A percentile compares a stretch with the other conserved stretches of the same genome.
These are phyloP conservation scores for Eptatretus burgeri DNA, from an alignment of 2,113 vertebrate genomes.

Conservation along the genomic window DNA sequence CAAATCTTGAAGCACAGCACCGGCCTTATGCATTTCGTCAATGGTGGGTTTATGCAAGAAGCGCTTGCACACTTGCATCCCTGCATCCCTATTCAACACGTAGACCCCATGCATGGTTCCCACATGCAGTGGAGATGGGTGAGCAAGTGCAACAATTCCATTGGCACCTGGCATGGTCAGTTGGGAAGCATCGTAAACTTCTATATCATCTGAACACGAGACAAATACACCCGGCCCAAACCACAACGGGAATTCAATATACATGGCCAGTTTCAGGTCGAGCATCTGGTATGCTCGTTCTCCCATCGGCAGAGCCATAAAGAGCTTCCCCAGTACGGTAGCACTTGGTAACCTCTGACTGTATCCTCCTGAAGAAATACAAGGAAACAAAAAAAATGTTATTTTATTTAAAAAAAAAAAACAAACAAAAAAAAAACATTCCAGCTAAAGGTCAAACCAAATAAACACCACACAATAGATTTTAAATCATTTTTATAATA, in stretches of 20 bases:
- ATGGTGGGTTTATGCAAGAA: slow-evolving; percentile 68
- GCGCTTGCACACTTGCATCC: slow-evolving; percentile 16
- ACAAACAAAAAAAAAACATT: too few relatives aligned
- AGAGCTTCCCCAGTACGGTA: too few relatives aligned
- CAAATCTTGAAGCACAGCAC: slow-evolving; percentile 21
- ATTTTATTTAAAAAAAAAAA: too few relatives aligned
- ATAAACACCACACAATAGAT: too few relatives aligned
- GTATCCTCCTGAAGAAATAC: too few relatives aligned
- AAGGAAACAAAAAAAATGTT: too few relatives aligned
- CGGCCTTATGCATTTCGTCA: slow-evolving; percentile 21
- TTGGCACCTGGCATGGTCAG: slow-evolving; percentile 26
- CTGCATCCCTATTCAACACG: slow-evolving; percentile 21
- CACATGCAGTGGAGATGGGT: slow-evolving; percentile 33
- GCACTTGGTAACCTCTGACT: too few relatives aligned
- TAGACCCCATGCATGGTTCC: slow-evolving; percentile 69
- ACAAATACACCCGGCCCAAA: slow-evolving; percentile 57
- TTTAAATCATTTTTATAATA: too few relatives aligned
- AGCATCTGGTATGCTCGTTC: slow-evolving; percentile 81
- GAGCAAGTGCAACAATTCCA: slow-evolving; percentile 58
- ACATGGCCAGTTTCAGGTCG: slow-evolving; percentile 69
- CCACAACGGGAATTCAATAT: slow-evolving; percentile 42
- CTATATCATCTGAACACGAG: slow-evolving; percentile 59
- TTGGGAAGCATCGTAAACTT: slow-evolving; percentile 32
- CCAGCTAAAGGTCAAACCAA: too few relatives aligned
- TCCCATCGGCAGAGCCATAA: too few relatives aligned